Percentiles rank a stretch among this genome's conserved stretches.
These are phyloP conservation scores for Tyria jacobaeae DNA, from an alignment of 2,888 invertebrate species.

Conservation along the genomic window DNA sequence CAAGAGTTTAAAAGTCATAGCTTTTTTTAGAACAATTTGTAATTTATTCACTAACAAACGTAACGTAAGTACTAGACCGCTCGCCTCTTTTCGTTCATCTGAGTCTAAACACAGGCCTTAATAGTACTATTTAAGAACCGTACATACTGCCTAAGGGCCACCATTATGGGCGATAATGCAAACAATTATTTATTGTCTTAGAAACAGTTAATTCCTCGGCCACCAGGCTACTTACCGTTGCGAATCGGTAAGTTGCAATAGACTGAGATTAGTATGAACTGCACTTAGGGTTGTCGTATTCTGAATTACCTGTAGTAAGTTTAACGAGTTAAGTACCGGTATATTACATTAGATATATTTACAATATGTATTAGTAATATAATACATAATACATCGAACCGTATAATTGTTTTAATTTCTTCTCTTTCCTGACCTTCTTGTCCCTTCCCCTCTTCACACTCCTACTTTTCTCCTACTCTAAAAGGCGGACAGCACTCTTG, in stretches of 20 bases:
- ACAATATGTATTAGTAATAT: not conserved
- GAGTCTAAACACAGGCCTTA: not conserved
- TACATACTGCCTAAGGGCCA: constrained; percentile 18
- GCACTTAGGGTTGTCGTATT: constrained; percentile 30
- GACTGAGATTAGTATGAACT: constrained; percentile 37
- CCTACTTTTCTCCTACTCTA: too few species aligned
- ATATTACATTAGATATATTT: not conserved
- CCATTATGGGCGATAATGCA: constrained; percentile 55
- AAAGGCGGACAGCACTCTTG: too few species aligned
- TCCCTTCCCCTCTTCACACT: too few species aligned
- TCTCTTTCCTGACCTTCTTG: too few species aligned
- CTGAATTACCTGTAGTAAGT: not conserved
- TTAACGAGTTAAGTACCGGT: constrained; percentile 16
- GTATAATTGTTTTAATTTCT: too few species aligned
- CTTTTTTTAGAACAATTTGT: too few species aligned
- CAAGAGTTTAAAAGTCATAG: too few species aligned
- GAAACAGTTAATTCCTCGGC: constrained; percentile 57
- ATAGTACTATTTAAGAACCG: constrained; percentile 21
- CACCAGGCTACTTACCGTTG: constrained; percentile 48
- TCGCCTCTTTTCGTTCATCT: not conserved
- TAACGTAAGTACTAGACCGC: not conserved
- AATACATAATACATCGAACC: too few species aligned
- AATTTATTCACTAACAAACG: too few species aligned
- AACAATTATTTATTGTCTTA: constrained; percentile 65
- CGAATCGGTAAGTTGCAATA: constrained; percentile 54